Conservation (phyloP, 2,113 vertebrate species). For the Mirza zaza region DNA sequence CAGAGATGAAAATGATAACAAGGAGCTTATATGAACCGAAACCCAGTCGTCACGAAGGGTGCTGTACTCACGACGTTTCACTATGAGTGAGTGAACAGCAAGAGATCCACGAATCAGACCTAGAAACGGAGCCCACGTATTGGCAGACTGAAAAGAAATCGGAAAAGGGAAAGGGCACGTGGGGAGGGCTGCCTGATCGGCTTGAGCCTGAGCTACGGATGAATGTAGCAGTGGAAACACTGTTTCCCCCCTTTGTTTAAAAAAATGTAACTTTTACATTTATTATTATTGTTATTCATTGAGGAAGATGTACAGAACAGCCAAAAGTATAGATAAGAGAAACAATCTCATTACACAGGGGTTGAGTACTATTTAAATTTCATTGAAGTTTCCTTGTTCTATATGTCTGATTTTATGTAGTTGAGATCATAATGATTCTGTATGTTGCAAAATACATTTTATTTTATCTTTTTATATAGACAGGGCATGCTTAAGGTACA, state of each 20-base stretch:
- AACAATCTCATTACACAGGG: neutral
- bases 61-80: neutral
- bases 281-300: neutral
- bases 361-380: neutral
- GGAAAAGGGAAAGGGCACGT: neutral
- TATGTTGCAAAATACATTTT: neutral
- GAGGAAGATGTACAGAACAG: slow-evolving; percentile 2
- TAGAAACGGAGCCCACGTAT: slow-evolving; percentile 9
- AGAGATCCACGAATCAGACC: slow-evolving; percentile 40
- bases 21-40: slow-evolving; percentile 41
- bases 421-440: neutral
- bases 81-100: slow-evolving; percentile 44
- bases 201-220: neutral
- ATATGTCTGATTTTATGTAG: neutral
- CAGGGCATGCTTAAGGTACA: neutral
- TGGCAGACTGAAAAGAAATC: slow-evolving; percentile 5
- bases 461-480: neutral
- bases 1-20: neutral
- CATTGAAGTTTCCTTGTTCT: neutral
- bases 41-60: slow-evolving; percentile 20
- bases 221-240: neutral
- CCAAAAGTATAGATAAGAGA: neutral
- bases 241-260: neutral
- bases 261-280: neutral
- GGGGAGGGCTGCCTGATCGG: neutral